Conservation (phyloP, 2,797 vertebrate species). For the Cossypha caffra region DNA sequence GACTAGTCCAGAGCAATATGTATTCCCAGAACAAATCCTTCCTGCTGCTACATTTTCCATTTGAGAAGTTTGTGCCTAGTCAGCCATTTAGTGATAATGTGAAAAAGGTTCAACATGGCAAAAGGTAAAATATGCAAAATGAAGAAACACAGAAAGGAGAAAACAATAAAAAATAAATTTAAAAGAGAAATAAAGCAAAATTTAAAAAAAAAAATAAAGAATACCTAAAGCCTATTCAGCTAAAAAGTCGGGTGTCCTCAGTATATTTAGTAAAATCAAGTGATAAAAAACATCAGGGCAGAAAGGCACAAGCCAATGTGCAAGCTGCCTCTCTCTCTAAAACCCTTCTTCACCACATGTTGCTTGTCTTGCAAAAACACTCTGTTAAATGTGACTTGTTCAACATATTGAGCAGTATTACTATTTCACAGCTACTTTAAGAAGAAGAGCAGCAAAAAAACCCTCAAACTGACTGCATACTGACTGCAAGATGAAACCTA, state of each 20-base stretch:
- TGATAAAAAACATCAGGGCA: not conserved
- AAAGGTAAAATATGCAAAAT: not conserved
- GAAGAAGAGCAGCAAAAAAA: not conserved
- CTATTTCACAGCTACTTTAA: not conserved
- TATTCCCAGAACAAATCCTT: not conserved
- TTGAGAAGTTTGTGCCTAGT: not conserved
- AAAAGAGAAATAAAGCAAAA: not conserved
- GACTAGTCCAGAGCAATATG: not conserved
- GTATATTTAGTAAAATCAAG: not conserved
- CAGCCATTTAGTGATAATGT: not conserved
- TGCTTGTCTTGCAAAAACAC: not conserved
- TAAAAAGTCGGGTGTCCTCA: rapidly evolving
- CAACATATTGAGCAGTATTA: not conserved
- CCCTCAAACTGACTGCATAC: not conserved
- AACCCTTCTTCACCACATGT: rapidly evolving
- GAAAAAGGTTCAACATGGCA: not conserved
- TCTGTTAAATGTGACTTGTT: not conserved
- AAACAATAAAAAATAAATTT: not conserved
- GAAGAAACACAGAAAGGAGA: not conserved
- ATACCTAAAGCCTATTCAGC: not conserved
- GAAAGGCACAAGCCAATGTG: not conserved
- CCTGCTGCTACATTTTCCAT: not conserved
- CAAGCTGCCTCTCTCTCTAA: not conserved
- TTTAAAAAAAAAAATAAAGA: not conserved
- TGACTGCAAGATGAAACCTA: not conserved